Percentiles rank a stretch among this genome's conserved stretches.
phyloP scores from a whole-genome alignment of 2,113 vertebrate species.

The Tachysurus vachellii region DNA sequence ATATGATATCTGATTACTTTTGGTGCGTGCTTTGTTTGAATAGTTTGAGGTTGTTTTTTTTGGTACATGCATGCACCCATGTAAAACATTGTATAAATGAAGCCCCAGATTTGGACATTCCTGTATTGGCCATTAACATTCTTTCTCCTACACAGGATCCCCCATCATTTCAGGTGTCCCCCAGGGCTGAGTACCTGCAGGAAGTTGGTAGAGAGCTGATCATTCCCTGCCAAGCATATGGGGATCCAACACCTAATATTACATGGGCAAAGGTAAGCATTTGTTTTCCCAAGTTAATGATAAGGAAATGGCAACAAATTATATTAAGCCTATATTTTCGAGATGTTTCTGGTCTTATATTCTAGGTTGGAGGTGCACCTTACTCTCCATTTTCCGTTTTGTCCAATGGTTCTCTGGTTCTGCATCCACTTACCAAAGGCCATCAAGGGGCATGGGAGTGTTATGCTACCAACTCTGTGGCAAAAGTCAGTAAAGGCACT shows the following conservation, averaged over 20 bases:
- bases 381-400: slow-evolving; percentile 72
- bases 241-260: slow-evolving; percentile 83
- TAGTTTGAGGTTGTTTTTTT: neutral
- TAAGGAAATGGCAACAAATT: neutral
- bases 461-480: slow-evolving; percentile 82
- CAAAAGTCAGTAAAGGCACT: slow-evolving; percentile 77
- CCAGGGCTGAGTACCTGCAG: slow-evolving; percentile 88
- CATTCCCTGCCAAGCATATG: slow-evolving; percentile 80
- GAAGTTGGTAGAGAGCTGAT: slow-evolving; percentile 89
- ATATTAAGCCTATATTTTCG: neutral
- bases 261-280: slow-evolving; percentile 87
- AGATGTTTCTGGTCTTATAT: neutral
- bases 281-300: neutral
- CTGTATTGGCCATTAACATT: neutral
- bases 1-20: neutral
- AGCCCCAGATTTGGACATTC: neutral
- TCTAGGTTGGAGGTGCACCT: slow-evolving; percentile 71
- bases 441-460: slow-evolving; percentile 91
- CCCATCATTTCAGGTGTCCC: slow-evolving; percentile 77
- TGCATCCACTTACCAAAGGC: slow-evolving; percentile 83
- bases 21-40: neutral
- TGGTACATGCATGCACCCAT: neutral
- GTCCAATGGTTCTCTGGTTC: slow-evolving; percentile 82
- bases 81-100: neutral
- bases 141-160: slow-evolving; percentile 77